Percentiles rank a stretch among this genome's conserved stretches.
Evolutionary conservation across 2,797 vertebrate genomes (phyloP).

Genomic region (Protosalanx chinensis): DNA sequence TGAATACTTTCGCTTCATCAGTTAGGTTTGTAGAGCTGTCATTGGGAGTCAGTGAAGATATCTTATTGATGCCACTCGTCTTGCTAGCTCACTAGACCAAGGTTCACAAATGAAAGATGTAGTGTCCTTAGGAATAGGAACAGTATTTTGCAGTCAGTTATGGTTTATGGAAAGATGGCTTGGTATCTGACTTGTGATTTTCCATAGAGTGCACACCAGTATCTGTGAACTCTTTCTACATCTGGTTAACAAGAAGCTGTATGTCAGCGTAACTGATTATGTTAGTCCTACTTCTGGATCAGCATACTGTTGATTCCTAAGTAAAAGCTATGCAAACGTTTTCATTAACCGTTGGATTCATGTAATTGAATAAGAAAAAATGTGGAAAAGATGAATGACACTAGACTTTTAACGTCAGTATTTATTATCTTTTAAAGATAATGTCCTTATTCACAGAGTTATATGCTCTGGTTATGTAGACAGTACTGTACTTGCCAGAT

Average conservation of each 20-base stretch:
- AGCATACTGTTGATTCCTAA: no score
- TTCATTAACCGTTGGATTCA: not conserved
- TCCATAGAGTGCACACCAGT: no score
- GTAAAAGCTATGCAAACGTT: not conserved
- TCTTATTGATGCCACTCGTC: conserved; percentile 15
- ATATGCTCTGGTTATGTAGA: conserved; percentile 29
- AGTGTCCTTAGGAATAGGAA: not conserved
- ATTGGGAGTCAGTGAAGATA: not conserved
- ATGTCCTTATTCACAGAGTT: conserved; percentile 36
- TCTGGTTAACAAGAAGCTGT: no score
- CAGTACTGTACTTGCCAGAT: conserved; percentile 12
- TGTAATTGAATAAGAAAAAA: not conserved
- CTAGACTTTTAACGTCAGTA: conserved; percentile 23
- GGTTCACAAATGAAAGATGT: not conserved
- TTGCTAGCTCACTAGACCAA: not conserved
- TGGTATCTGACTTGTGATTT: no score
- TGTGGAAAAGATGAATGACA: conserved; percentile 35
- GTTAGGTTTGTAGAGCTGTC: conserved; percentile 8
- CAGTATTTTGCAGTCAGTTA: not conserved
- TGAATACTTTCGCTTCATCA: conserved; percentile 15
- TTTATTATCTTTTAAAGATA: conserved; percentile 35
- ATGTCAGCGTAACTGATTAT: no score
- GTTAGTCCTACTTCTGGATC: no score
- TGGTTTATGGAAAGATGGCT: no score
- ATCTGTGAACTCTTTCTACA: no score